Percentiles rank a stretch among this genome's conserved stretches.
Conservation (phyloP, 2,888 invertebrate species). For the Stegophylla sp. region DNA sequence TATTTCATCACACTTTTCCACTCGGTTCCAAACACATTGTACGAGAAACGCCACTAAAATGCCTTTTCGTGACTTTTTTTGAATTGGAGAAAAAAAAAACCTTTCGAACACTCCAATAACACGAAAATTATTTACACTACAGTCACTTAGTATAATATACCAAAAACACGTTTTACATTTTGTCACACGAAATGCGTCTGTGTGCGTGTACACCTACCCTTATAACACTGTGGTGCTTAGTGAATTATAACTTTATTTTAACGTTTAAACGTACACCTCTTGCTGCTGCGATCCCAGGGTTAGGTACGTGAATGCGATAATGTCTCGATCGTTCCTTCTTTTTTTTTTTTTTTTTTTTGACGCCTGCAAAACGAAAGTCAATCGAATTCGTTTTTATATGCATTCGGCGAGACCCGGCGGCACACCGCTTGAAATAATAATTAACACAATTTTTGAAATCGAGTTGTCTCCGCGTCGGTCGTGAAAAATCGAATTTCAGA, state of each 20-base stretch:
- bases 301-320: conserved; percentile 7
- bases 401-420: no score
- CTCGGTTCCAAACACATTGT: no score
- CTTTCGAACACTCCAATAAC: no score
- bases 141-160: no score
- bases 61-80: no score
- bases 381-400: conserved; percentile 16
- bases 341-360: background rate
- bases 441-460: background rate
- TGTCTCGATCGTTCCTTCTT: background rate
- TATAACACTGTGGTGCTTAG: background rate
- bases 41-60: no score
- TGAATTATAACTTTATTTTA: conserved; percentile 17
- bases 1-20: no score
- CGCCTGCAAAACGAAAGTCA: background rate
- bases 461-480: background rate
- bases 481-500: conserved; percentile 7
- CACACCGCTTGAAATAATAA: background rate
- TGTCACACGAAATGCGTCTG: conserved; percentile 9
- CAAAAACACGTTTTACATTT: conserved; percentile 5
- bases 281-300: no score
- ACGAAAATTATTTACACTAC: no score
- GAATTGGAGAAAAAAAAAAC: no score
- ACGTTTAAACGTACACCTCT: no score
- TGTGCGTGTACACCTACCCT: background rate